Evolutionary conservation across 1,140 invertebrate genomes (phyloP).

Genomic region (Drosophila nigromelanica): DNA sequence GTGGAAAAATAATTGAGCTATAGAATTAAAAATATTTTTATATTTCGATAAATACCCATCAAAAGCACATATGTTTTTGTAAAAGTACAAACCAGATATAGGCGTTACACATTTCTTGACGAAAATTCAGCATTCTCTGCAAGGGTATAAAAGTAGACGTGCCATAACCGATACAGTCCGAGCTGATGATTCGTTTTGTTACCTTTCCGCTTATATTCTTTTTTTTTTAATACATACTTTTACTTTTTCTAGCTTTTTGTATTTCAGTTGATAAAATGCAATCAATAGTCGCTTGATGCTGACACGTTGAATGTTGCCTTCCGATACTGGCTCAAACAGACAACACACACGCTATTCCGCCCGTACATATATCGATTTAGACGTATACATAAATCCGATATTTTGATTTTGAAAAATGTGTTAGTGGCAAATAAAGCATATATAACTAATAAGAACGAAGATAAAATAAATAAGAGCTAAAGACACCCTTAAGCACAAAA

Average conservation of each 20-base stretch:
- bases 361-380: conserved; percentile 1
- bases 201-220: conserved; percentile 50
- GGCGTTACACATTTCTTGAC: background rate
- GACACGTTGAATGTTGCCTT: conserved; percentile 25
- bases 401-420: conserved; percentile 6
- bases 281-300: conserved; percentile 43
- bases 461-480: no score
- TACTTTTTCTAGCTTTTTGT: conserved; percentile 8
- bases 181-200: conserved; percentile 31
- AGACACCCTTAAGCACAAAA: no score
- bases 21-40: no score
- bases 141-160: background rate
- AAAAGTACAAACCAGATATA: no score
- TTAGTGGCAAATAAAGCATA: background rate
- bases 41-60: no score
- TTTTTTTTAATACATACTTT: conserved; percentile 35
- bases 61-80: no score
- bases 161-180: background rate
- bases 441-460: no score
- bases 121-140: background rate
- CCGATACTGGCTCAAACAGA: conserved; percentile 6
- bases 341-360: background rate
- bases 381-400: conserved; percentile 28
- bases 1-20: no score
- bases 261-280: conserved; percentile 63